phyloP scores from a whole-genome alignment of 2,113 vertebrate species.

The Coryphaenoides rupestris region DNA sequence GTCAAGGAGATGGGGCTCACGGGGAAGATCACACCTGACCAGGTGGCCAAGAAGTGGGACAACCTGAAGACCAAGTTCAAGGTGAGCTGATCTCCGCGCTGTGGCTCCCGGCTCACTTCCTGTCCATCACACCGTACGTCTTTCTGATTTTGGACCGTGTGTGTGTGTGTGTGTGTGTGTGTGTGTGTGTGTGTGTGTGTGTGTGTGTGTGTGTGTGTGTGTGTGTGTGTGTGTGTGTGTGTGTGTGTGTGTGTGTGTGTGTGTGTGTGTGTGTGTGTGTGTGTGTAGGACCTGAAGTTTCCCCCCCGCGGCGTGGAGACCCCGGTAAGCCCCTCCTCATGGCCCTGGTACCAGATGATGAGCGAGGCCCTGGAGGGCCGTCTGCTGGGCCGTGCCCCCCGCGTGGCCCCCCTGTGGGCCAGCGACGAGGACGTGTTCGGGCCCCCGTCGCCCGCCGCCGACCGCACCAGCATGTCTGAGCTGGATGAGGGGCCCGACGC shows the following conservation, averaged over 20 bases:
- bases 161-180: no score
- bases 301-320: constrained; percentile 64
- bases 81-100: constrained; percentile 38
- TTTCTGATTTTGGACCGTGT: neutral
- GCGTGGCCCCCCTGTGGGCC: constrained; percentile 58
- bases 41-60: constrained; percentile 78
- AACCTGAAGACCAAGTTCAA: constrained; percentile 77
- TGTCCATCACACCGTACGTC: neutral
- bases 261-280: neutral
- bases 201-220: no score
- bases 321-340: constrained; percentile 64
- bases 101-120: neutral
- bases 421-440: constrained; percentile 55
- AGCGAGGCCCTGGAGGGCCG: constrained; percentile 68
- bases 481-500: constrained; percentile 45
- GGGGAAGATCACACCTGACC: constrained; percentile 70
- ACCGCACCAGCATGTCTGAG: constrained; percentile 53
- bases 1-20: constrained; percentile 72
- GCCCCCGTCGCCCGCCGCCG: constrained; percentile 34
- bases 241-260: no score
- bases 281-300: constrained; percentile 61
- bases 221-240: no score
- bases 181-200: no score
- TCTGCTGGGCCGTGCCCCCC: constrained; percentile 52
- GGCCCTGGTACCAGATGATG: constrained; percentile 76